A percentile compares a stretch with the other conserved stretches of the same genome.
Evolutionary conservation across 2,888 invertebrate genomes (phyloP).

Genomic region (Meganola albula): DNA sequence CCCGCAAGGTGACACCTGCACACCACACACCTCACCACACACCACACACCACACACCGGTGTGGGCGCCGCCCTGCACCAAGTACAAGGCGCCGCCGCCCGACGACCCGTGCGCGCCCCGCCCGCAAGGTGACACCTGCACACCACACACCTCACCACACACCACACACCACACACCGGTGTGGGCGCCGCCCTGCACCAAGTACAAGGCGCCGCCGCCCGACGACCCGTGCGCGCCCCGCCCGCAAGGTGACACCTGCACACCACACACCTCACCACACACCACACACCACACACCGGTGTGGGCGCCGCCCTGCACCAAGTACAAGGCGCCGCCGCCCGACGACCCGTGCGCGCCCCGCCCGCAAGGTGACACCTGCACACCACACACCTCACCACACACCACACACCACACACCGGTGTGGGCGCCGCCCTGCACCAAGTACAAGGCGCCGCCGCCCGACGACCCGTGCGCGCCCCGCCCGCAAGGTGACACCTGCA

Average conservation of each 20-base stretch:
- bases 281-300: not conserved
- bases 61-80: constrained; percentile 5
- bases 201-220: constrained; percentile 1
- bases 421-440: no score
- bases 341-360: not conserved
- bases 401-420: no score
- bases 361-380: no score
- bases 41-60: not conserved
- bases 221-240: not conserved
- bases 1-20: not conserved
- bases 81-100: not conserved
- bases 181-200: constrained; percentile 9
- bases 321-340: not conserved
- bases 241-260: not conserved
- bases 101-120: not conserved
- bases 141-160: no score
- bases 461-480: no score
- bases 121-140: not conserved
- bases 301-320: constrained; percentile 1
- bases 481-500: no score
- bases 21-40: no score
- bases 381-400: no score
- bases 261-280: no score
- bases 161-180: not conserved
- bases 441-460: no score